Conservation (phyloP, 1,140 invertebrate genomes). For the Aphaenogaster ashmeadi region DNA sequence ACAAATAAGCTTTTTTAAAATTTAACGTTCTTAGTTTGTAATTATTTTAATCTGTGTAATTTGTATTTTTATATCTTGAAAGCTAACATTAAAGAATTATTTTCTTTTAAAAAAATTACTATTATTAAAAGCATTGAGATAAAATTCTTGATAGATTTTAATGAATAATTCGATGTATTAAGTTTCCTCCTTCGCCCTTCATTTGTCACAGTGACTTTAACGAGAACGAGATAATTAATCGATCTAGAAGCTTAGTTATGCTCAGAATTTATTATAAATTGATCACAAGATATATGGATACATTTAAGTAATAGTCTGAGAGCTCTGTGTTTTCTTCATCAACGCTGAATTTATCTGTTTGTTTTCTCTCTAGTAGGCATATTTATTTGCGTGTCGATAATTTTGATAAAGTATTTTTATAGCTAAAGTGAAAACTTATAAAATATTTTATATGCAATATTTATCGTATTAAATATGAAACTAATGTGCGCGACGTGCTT, state of each 20-base stretch:
- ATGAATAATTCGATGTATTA: background rate
- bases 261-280: background rate
- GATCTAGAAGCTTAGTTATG: background rate
- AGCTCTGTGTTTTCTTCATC: background rate
- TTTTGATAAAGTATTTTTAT: constrained; percentile 3
- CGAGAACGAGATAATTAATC: background rate
- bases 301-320: background rate
- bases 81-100: background rate
- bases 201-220: background rate
- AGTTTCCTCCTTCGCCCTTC: background rate
- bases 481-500: background rate
- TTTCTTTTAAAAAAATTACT: background rate
- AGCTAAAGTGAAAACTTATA: background rate
- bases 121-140: background rate
- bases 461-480: background rate
- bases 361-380: background rate
- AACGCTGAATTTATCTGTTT: background rate
- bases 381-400: background rate
- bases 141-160: background rate
- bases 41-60: background rate
- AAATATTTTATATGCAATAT: background rate
- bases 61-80: background rate
- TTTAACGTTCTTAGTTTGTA: background rate
- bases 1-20: background rate
- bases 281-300: background rate